Conservation (phyloP, 1,140 invertebrate species). For the Fopius arisanus region DNA sequence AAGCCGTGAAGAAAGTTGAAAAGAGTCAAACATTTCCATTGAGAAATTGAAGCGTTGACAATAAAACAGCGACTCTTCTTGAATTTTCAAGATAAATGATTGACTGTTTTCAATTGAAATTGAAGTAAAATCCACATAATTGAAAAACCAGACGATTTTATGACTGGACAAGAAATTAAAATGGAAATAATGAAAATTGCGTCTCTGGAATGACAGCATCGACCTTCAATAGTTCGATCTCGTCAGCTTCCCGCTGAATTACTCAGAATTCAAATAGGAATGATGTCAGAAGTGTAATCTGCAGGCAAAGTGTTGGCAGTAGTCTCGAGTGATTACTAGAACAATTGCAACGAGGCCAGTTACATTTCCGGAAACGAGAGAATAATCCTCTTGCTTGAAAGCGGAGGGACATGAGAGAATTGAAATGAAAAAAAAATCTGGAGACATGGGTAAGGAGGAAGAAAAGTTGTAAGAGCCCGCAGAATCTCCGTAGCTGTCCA, state of each 20-base stretch:
- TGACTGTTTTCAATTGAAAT: no score
- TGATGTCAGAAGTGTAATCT: background rate
- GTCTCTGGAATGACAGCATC: background rate
- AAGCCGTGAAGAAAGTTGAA: no score
- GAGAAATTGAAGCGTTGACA: no score
- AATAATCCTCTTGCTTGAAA: background rate
- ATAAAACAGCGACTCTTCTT: no score
- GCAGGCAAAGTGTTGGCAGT: background rate
- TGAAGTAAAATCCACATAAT: no score
- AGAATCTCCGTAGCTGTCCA: constrained; percentile 5
- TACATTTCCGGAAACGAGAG: background rate
- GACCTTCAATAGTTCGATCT: background rate
- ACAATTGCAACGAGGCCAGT: background rate
- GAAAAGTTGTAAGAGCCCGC: background rate
- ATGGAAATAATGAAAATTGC: background rate
- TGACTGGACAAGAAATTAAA: background rate
- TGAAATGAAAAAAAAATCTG: background rate
- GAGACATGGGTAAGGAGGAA: background rate
- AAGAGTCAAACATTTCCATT: no score
- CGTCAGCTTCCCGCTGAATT: background rate
- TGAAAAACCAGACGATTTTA: no score
- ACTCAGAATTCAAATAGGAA: background rate
- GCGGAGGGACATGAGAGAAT: background rate
- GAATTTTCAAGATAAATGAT: no score
- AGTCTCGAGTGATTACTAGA: background rate